Percentiles rank a stretch among this genome's conserved stretches.
These are phyloP conservation scores for Drosophila teissieri DNA, from an alignment of 1,140 invertebrate genomes.

Conservation along the genomic window DNA sequence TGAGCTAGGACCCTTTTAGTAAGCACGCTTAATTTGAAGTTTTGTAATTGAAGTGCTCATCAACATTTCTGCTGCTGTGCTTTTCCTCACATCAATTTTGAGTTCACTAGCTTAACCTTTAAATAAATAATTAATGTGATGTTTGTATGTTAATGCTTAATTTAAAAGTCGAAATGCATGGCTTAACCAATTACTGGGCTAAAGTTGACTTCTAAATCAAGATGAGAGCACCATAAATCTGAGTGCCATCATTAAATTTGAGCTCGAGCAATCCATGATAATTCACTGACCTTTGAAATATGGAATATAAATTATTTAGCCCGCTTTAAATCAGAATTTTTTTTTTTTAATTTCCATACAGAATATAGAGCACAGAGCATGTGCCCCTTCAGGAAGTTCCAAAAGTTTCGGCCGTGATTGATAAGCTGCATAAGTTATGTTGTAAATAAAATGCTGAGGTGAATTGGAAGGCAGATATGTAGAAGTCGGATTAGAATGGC, in stretches of 20 bases:
- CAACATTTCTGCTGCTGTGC: not conserved
- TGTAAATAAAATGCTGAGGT: conserved; percentile 21
- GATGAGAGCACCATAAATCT: not conserved
- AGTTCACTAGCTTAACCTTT: not conserved
- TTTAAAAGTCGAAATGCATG: too few species aligned
- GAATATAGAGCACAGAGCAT: not conserved
- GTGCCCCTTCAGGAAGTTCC: not conserved
- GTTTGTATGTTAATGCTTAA: not conserved
- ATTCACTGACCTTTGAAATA: not conserved
- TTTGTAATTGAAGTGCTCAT: not conserved
- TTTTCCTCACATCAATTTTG: too few species aligned
- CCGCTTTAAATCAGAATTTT: too few species aligned
- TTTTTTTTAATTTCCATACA: not conserved
- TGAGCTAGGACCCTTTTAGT: too few species aligned
- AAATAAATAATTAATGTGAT: not conserved
- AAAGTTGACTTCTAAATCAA: not conserved
- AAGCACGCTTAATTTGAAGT: not conserved
- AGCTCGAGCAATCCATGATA: not conserved
- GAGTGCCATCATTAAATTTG: not conserved
- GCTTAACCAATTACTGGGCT: not conserved
- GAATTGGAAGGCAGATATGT: conserved; percentile 12
- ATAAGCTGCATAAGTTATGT: not conserved
- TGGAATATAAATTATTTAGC: not conserved
- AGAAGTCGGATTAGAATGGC: not conserved
- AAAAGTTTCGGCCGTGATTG: not conserved